Conservation (phyloP, 2,797 vertebrate genomes). For the Mus minutoides region DNA sequence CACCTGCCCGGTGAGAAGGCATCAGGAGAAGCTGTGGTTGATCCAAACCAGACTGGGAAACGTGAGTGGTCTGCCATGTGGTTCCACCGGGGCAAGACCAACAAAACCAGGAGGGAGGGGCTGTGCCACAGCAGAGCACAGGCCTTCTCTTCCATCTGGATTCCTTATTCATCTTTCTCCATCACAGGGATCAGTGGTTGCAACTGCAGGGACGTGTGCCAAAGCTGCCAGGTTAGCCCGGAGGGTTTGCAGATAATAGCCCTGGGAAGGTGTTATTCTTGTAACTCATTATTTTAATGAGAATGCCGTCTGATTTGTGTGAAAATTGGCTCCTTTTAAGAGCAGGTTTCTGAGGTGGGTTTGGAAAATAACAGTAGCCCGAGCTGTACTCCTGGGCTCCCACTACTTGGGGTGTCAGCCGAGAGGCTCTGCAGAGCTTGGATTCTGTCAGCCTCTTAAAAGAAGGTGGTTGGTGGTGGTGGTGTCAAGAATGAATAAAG, state of each 20-base stretch:
- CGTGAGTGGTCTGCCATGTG: neutral
- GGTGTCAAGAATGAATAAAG: neutral
- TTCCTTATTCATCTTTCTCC: conserved; percentile 1
- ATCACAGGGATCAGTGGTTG: neutral
- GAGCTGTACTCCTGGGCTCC: neutral
- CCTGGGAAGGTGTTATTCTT: neutral
- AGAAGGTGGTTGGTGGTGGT: neutral
- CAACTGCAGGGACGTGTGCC: neutral
- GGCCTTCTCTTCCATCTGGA: neutral
- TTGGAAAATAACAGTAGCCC: neutral
- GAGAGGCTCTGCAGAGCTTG: neutral
- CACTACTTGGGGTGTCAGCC: neutral
- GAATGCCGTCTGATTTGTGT: conserved; percentile 1
- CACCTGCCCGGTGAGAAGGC: conserved; percentile 49
- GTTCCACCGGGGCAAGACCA: neutral
- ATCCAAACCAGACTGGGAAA: conserved; percentile 50
- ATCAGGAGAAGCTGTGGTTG: neutral
- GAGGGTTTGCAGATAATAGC: neutral
- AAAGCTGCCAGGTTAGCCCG: neutral
- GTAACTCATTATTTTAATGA: neutral
- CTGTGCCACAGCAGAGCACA: no score
- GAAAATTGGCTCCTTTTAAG: conserved; percentile 41
- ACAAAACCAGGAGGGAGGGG: neutral
- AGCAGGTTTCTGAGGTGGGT: neutral
- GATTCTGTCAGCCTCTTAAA: neutral